Percentiles rank a stretch among this genome's conserved stretches.
Conservation (phyloP, 92 coral and sea anemone species). For the Siderastrea radians region DNA sequence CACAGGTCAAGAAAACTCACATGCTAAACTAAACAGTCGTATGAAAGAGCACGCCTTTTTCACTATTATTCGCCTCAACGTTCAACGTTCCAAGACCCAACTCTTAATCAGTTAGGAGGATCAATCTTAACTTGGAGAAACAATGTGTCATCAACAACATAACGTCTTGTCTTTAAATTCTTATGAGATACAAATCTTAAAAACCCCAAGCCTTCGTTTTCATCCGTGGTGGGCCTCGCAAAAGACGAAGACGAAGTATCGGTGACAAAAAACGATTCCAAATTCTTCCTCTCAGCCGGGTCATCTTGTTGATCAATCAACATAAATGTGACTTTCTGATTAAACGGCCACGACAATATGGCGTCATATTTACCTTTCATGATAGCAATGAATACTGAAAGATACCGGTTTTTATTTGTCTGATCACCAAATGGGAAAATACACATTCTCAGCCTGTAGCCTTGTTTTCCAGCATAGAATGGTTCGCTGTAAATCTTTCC, state of each 20-base stretch:
- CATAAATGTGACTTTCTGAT: constrained; percentile 24
- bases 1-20: no score
- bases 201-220: constrained; percentile 21
- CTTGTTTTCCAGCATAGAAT: constrained; percentile 43
- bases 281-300: background rate
- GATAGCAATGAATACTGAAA: constrained; percentile 29
- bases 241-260: background rate
- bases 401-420: constrained; percentile 9
- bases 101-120: background rate
- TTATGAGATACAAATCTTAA: constrained; percentile 59
- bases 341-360: constrained; percentile 56
- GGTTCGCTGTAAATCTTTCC: constrained; percentile 28
- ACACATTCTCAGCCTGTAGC: constrained; percentile 45
- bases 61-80: no score
- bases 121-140: constrained; percentile 41
- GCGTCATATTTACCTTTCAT: constrained; percentile 51
- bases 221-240: constrained; percentile 22
- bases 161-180: constrained; percentile 24
- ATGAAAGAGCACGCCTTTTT: no score
- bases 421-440: constrained; percentile 39
- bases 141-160: constrained; percentile 44
- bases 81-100: no score
- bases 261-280: constrained; percentile 13
- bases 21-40: no score
- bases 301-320: constrained; percentile 46